phyloP scores from a whole-genome alignment of 2,888 invertebrate species.

The Amphipoea lucens region DNA sequence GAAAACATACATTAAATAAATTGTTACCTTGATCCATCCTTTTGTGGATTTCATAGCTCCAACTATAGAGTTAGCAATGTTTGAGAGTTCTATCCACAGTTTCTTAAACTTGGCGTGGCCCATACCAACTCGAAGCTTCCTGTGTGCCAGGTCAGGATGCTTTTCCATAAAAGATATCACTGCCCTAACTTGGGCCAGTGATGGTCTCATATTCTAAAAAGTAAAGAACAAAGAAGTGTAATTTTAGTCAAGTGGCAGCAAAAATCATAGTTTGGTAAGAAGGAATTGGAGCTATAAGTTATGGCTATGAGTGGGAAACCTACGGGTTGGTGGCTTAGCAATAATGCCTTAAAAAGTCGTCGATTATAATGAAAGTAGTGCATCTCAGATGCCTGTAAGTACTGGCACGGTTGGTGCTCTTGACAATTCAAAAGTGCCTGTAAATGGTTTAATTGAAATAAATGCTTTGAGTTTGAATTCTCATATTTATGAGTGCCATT shows the following conservation, averaged over 20 bases:
- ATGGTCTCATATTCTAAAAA: slow-evolving; percentile 78
- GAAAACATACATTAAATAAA: neutral
- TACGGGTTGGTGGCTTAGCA: neutral
- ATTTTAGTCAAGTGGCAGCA: neutral
- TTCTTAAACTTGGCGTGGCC: slow-evolving; percentile 79
- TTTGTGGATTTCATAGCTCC: slow-evolving; percentile 81
- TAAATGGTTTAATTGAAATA: too few species aligned
- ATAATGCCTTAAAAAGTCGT: neutral
- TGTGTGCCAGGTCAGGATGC: slow-evolving; percentile 80
- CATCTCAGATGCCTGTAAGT: neutral
- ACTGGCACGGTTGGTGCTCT: too few species aligned
- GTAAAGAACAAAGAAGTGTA: neutral
- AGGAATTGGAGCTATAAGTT: neutral
- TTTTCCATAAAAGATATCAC: slow-evolving; percentile 82
- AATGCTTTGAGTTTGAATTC: neutral
- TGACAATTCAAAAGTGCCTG: too few species aligned
- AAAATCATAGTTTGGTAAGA: neutral
- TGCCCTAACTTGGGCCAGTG: slow-evolving; percentile 80
- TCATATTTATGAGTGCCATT: neutral
- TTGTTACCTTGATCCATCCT: slow-evolving; percentile 84
- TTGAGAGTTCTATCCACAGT: slow-evolving; percentile 80
- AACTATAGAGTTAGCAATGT: slow-evolving; percentile 77
- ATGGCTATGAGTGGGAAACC: neutral
- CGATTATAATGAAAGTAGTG: neutral
- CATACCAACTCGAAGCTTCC: slow-evolving; percentile 76